These are phyloP conservation scores for Cephalopachus bancanus DNA, from an alignment of 2,797 vertebrate species.

Conservation along the genomic window DNA sequence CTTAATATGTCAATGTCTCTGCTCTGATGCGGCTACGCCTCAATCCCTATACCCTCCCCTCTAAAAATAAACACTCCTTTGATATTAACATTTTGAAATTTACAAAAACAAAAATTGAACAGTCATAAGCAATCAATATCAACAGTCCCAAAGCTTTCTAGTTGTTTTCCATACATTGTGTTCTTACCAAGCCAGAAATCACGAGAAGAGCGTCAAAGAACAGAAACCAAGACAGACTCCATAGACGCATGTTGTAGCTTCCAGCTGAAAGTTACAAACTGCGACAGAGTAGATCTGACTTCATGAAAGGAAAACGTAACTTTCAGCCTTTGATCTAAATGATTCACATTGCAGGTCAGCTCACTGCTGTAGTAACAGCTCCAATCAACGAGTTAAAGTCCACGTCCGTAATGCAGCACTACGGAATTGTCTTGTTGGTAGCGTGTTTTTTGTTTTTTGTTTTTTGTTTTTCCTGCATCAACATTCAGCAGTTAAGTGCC, in stretches of 20 bases:
- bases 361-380: background rate
- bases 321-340: conserved; percentile 85
- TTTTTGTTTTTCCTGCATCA: background rate
- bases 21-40: background rate
- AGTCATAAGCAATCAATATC: background rate
- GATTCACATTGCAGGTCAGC: conserved; percentile 62
- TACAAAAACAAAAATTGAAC: background rate
- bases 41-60: background rate
- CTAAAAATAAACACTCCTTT: background rate
- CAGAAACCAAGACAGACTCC: conserved; percentile 73
- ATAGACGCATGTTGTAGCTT: conserved; percentile 79
- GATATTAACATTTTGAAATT: conserved; percentile 37
- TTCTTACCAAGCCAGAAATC: conserved; percentile 87
- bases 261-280: background rate
- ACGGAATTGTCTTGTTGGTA: background rate
- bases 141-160: background rate
- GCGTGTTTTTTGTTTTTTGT: too few species aligned
- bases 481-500: background rate
- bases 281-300: conserved; percentile 59
- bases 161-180: background rate
- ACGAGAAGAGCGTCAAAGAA: conserved; percentile 73
- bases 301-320: conserved; percentile 82
- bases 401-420: conserved; percentile 1
- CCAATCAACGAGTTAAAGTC: conserved; percentile 80
- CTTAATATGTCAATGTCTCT: background rate